A percentile compares a stretch with the other conserved stretches of the same genome.
Conservation (phyloP, 1,140 invertebrate genomes). For the Neotoxoptera formosana region DNA sequence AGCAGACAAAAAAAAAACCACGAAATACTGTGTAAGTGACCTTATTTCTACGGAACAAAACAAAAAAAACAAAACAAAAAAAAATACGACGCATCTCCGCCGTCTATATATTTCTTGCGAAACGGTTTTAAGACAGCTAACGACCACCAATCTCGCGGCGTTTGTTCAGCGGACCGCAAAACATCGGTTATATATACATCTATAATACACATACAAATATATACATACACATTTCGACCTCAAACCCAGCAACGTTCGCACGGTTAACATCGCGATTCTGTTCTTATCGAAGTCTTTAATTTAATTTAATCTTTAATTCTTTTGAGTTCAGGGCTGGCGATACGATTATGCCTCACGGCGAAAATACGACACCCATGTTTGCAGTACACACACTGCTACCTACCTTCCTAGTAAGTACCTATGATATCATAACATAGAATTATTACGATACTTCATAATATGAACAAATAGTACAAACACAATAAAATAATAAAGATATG, state of each 20-base stretch:
- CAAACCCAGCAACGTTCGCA: not conserved
- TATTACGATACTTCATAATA: too few species aligned
- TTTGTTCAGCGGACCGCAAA: constrained; percentile 22
- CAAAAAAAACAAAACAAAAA: not conserved
- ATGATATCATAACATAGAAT: too few species aligned
- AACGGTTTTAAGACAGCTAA: constrained; percentile 54
- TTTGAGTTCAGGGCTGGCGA: not conserved
- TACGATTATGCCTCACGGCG: not conserved
- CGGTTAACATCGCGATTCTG: not conserved
- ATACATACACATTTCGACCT: not conserved
- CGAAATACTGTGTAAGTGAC: constrained; percentile 18
- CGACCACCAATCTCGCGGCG: constrained; percentile 26
- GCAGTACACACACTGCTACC: too few species aligned
- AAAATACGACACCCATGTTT: not conserved
- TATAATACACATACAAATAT: not conserved
- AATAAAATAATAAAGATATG: too few species aligned
- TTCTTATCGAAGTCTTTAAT: not conserved
- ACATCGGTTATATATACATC: constrained; percentile 28
- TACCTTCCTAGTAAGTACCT: not conserved
- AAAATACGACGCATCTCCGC: not conserved
- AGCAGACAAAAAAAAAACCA: constrained; percentile 6
- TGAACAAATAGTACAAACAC: too few species aligned
- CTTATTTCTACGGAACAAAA: constrained; percentile 25
- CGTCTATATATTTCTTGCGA: constrained; percentile 16
- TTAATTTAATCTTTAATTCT: too few species aligned